These are phyloP conservation scores for Spodoptera exigua DNA, from an alignment of 2,888 invertebrate species.

Conservation along the genomic window DNA sequence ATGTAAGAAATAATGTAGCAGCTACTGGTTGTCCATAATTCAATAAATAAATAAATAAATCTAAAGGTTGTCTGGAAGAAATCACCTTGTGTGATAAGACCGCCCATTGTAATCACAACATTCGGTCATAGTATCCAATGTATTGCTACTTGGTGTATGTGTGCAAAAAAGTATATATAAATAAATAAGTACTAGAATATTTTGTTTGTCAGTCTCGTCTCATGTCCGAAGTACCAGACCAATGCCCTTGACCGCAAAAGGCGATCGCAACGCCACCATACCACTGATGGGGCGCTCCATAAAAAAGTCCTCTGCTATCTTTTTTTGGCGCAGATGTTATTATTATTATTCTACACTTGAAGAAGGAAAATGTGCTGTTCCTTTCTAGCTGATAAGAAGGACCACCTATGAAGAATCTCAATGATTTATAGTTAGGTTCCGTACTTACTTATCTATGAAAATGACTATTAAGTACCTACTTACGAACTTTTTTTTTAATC, in stretches of 20 bases:
- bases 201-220: not conserved
- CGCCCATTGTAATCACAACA: too few relatives aligned
- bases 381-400: slow-evolving; percentile 5
- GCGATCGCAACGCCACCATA: slow-evolving; percentile 2
- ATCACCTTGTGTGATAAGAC: too few relatives aligned
- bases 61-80: too few relatives aligned
- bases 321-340: slow-evolving; percentile 23
- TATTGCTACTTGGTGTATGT: too few relatives aligned
- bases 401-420: slow-evolving; percentile 18
- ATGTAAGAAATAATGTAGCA: too few relatives aligned
- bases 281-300: slow-evolving; percentile 26
- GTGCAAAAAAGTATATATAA: too few relatives aligned
- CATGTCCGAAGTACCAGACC: not conserved
- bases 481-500: too few relatives aligned
- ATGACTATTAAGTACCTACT: too few relatives aligned
- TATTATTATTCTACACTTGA: slow-evolving; percentile 36
- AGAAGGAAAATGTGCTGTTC: slow-evolving; percentile 37
- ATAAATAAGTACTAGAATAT: not conserved
- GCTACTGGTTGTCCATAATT: too few relatives aligned
- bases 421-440: not conserved
- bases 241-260: slow-evolving; percentile 30
- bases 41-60: too few relatives aligned
- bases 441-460: not conserved
- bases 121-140: too few relatives aligned
- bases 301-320: slow-evolving; percentile 21